These are phyloP conservation scores for Phainopepla nitens DNA, from an alignment of 2,113 vertebrate species.

Conservation along the genomic window DNA sequence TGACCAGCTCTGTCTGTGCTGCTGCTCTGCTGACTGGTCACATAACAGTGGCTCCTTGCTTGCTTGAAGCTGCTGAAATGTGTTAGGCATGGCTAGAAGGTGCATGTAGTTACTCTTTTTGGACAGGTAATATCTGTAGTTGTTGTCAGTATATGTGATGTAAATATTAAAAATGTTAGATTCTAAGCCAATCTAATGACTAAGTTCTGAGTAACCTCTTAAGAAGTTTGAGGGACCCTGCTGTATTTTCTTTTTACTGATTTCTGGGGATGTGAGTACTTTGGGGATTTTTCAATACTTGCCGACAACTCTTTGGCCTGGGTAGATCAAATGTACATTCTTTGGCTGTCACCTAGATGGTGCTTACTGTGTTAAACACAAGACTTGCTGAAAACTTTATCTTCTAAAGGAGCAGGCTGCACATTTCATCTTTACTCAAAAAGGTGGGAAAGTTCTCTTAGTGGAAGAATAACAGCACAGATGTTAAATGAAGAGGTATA, in stretches of 20 bases:
- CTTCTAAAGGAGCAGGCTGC: neutral
- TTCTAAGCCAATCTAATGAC: neutral
- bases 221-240: neutral
- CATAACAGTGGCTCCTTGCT: neutral
- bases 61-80: neutral
- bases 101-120: neutral
- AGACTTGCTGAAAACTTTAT: neutral
- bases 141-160: neutral
- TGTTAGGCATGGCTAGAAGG: neutral
- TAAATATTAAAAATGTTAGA: neutral
- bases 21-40: neutral
- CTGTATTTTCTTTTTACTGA: neutral
- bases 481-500: slow-evolving; percentile 46
- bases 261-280: neutral
- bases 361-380: neutral
- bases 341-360: neutral
- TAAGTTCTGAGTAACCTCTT: neutral
- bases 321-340: neutral
- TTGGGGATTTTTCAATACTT: neutral
- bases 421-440: neutral
- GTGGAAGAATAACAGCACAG: slow-evolving; percentile 12
- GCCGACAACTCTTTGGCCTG: neutral
- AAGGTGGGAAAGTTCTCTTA: neutral
- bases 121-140: neutral
- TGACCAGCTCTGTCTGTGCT: neutral